These are phyloP conservation scores for Hetaerina americana DNA, from an alignment of 1,140 invertebrate genomes.

Conservation along the genomic window DNA sequence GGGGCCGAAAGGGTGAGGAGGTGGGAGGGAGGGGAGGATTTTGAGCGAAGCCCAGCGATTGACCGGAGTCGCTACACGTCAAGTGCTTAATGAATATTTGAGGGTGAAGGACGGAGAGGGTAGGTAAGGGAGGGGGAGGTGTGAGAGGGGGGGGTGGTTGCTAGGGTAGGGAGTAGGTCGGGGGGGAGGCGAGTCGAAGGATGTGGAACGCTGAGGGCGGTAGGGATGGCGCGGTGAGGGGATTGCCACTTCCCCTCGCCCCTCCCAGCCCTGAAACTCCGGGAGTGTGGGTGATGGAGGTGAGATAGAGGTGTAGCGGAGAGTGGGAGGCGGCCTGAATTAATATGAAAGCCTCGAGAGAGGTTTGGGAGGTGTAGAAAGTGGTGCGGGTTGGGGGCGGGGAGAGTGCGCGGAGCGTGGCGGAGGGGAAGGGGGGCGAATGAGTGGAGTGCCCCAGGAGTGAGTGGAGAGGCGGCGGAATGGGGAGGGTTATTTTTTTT, in stretches of 20 bases:
- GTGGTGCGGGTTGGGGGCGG: not conserved
- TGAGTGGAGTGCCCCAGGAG: not conserved
- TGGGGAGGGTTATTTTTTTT: too few species aligned
- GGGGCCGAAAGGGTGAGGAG: too few species aligned
- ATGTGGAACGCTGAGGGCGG: too few species aligned
- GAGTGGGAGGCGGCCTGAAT: not conserved
- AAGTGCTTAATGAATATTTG: not conserved
- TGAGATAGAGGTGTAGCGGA: not conserved
- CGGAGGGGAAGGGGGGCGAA: not conserved
- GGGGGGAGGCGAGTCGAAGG: too few species aligned
- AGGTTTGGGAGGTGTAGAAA: not conserved
- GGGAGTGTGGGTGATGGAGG: too few species aligned
- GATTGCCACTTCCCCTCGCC: too few species aligned
- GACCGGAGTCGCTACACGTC: not conserved
- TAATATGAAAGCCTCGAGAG: not conserved
- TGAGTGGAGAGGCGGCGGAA: too few species aligned
- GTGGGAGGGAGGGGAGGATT: too few species aligned
- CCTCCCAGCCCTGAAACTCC: too few species aligned
- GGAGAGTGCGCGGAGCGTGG: not conserved
- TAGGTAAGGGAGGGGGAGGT: not conserved
- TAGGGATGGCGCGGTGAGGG: too few species aligned
- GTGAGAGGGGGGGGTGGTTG: too few species aligned
- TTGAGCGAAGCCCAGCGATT: not conserved
- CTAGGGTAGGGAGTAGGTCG: too few species aligned
- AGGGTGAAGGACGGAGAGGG: not conserved